Evolutionary conservation across 2,888 invertebrate genomes (phyloP), one percentile per base, ranked within the genome.

Genomic region (Netelia fuscicornis): DNA sequence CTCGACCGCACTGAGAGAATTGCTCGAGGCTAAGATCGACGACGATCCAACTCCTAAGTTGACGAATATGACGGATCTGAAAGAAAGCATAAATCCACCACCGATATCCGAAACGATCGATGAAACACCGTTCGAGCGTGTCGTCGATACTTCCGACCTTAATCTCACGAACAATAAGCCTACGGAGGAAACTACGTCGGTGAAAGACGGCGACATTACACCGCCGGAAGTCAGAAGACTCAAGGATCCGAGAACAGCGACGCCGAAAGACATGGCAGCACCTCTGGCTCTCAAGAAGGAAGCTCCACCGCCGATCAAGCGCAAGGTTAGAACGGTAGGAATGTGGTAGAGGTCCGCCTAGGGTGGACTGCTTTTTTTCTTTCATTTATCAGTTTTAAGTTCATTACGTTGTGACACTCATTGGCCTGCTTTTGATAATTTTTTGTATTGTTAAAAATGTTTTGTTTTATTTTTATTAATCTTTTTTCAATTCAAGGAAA

Each of bases 281-380:
- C 90, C 90, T 13, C 85, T 90, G 68, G 81, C 90, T 64, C 81
- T 89, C 52, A 93, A 92, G 86, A 78, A 87, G 6, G 93, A 93
- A n/a, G 80, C 86, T 23, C 88, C 87, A 30, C 87, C 92, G 48
- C 92, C 93, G 8, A 90, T 93, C 80, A 94, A 94, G 88, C 92
- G 94, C 90, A 94, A 94, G 93, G 94, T 93, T 90, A 92, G 91
- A 90, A 89, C 88, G 89, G 89, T 90, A 91, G 87, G 89, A 89
- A 84, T 88, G 88, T 85, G 87, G 87, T 89, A 87, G 88, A 86
- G n/a, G 83, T 80, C 70, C 82, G 54, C 81, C 86, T 86, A 86
- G 85, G 86, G 80, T 85, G 87, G 72, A 83, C 87, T 87, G 86
- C 76, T 85, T 87, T 81, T 78, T 86, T 56, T 9, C 3, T 71